Conservation (phyloP, 1,140 invertebrate species). For the Lysiphlebus fabarum region DNA sequence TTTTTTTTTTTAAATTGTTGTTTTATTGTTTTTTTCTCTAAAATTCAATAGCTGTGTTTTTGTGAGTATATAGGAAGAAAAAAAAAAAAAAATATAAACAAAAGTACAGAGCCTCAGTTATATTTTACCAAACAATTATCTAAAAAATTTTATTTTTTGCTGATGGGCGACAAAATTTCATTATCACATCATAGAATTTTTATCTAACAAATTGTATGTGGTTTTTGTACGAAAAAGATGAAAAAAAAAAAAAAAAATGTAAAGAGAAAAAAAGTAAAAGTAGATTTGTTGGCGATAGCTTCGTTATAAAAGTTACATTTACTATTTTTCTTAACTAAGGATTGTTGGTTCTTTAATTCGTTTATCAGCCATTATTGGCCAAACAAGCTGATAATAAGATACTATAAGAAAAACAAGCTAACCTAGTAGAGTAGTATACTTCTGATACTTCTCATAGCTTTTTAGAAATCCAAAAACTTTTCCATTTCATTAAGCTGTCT, state of each 20-base stretch:
- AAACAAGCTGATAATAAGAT: constrained; percentile 10
- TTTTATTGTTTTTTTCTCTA: no score
- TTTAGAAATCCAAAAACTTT: constrained; percentile 38
- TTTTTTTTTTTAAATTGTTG: no score
- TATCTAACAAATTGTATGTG: constrained; percentile 10
- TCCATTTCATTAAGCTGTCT: constrained; percentile 46
- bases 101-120: no score
- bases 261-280: constrained; percentile 4
- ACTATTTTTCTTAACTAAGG: constrained; percentile 24
- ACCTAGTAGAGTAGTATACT: constrained; percentile 15
- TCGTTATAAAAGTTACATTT: constrained; percentile 33
- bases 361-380: constrained; percentile 39
- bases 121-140: constrained; percentile 11
- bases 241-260: background rate
- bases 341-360: constrained; percentile 46
- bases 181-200: constrained; percentile 15
- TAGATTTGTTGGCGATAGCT: constrained; percentile 27
- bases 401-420: constrained; percentile 9
- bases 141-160: background rate
- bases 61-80: no score
- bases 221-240: background rate
- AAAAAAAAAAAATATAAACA: no score
- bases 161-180: constrained; percentile 14
- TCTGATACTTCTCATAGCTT: no score
- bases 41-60: no score